Evolutionary conservation across 2,797 vertebrate species (phyloP).

Genomic region (Bovichtus diacanthus): DNA sequence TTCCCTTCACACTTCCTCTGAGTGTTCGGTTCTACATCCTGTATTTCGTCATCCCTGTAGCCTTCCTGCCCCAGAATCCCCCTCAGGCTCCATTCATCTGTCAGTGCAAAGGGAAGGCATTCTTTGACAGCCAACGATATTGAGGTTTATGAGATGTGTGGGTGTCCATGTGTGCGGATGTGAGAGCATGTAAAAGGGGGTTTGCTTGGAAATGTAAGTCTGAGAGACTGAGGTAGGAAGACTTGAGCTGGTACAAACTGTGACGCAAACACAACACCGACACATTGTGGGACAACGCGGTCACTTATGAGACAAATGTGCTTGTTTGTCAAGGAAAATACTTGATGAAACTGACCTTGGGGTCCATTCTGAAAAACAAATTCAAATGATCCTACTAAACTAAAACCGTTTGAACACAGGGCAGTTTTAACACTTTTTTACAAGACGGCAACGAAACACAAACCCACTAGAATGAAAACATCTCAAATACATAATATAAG

Average conservation of each 20-base stretch:
- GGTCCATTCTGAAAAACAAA: neutral
- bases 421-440: neutral
- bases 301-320: constrained; percentile 2
- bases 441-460: neutral
- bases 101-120: constrained; percentile 62
- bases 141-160: constrained; percentile 53
- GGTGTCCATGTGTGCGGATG: constrained; percentile 26
- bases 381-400: neutral
- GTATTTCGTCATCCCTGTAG: constrained; percentile 60
- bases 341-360: neutral
- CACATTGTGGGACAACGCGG: neutral
- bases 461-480: neutral
- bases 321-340: neutral
- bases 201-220: constrained; percentile 47
- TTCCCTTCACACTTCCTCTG: constrained; percentile 57
- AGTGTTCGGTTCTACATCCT: constrained; percentile 67
- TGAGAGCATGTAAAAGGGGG: constrained; percentile 20
- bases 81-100: constrained; percentile 74
- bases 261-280: neutral
- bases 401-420: no score
- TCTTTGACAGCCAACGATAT: constrained; percentile 62
- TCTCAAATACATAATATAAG: neutral
- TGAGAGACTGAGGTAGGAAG: constrained; percentile 17
- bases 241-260: constrained; percentile 25
- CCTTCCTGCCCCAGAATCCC: constrained; percentile 60